Evolutionary conservation across 1,140 invertebrate species (phyloP).

Genomic region (Drosophila virilis): DNA sequence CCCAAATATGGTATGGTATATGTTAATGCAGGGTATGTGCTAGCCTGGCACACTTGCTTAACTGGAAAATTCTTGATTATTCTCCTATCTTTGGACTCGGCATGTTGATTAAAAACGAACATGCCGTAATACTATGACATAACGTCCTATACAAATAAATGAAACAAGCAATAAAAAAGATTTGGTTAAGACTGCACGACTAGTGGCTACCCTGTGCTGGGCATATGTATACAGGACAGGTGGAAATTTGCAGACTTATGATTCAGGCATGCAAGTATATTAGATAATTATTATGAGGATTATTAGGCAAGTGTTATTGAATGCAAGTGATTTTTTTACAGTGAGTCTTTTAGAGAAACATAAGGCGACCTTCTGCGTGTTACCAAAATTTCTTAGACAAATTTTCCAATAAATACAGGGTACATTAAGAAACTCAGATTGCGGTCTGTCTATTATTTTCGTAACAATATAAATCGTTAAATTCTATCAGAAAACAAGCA

Average conservation of each 20-base stretch:
- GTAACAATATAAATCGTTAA: constrained; percentile 2
- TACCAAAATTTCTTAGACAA: too few species aligned
- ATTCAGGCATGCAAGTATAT: too few species aligned
- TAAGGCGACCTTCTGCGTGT: too few species aligned
- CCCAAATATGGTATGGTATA: too few species aligned
- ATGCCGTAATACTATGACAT: constrained; percentile 11
- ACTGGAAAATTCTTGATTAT: background rate
- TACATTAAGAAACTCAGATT: background rate
- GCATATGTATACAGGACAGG: background rate
- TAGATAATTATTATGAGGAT: too few species aligned
- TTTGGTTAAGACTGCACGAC: background rate
- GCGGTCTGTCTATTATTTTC: background rate
- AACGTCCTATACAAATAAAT: background rate
- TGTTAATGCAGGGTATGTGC: background rate
- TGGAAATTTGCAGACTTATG: too few species aligned
- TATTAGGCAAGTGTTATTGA: too few species aligned
- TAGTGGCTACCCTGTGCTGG: background rate
- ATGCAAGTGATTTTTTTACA: too few species aligned
- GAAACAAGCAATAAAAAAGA: background rate
- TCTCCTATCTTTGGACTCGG: background rate
- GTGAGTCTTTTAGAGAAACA: too few species aligned
- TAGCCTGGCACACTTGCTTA: background rate
- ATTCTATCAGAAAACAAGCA: background rate
- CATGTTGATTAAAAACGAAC: constrained; percentile 4
- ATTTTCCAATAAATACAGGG: too few species aligned